Base-by-base conservation (phyloP, 2,113 vertebrate species). In the Procavia capensis region DNA sequence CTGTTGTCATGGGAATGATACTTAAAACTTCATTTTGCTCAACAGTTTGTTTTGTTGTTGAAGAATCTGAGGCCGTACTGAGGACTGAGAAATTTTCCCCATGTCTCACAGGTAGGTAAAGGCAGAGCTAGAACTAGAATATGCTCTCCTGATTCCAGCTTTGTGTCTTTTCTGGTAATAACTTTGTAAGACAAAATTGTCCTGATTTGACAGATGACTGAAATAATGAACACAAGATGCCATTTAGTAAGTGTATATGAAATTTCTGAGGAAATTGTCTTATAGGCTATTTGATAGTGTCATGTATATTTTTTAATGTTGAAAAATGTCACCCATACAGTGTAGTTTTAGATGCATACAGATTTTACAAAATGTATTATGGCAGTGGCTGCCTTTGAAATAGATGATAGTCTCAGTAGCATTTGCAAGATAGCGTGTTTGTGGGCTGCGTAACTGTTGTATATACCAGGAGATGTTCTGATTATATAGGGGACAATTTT, bases 401-500 rank as follows among this genome's bases (percentile, higher is more conserved):
- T 94, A 74, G 87, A 57, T 95, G 27, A 36, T 92, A 85, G 88
- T 95, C 94, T 95, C 92, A 90, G 36, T 85, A 70, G 93, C 47
- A 41, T 96, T 92, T 97, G 87, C 59, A 72, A 63, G 94, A 79
- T 94, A 41, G 39, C 92, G 72, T 83, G 72, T 90, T 79, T 39
- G 76, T 94, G 7, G 0, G 70, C 89, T 90, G 96, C 24, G 0
- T 96, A 89, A 97, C 88, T 72, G 79, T 41, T 96, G 88, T 97
- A 82, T 70, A 72, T 92, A 85, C 45, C 61, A 96, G 57, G 90
- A 90, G 85, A 81, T 97, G 47, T 78, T 97, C 92, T 76, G 68
- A 91, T 95, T 97, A 80, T 97, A 90, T 83, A 90, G 97, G 95
- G 97, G 95, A 88, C 82, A 89, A 76, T 98, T 98, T 98, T 95